Conservation (phyloP, 2,797 vertebrate genomes). For the Gallirallus australis region DNA sequence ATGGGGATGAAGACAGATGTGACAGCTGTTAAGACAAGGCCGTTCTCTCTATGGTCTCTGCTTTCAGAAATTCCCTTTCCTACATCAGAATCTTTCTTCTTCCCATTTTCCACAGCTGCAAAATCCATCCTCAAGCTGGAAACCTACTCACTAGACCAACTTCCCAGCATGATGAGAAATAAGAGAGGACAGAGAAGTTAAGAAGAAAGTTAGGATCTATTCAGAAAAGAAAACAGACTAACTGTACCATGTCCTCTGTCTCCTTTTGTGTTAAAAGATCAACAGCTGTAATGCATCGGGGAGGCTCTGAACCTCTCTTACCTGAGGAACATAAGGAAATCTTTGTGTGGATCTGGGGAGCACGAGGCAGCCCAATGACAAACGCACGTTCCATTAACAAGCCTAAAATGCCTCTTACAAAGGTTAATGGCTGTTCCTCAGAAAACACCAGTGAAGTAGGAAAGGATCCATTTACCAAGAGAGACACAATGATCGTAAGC, state of each 20-base stretch:
- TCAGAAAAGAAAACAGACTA: background rate
- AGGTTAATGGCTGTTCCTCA: background rate
- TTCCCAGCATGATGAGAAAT: background rate
- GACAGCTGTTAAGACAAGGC: background rate
- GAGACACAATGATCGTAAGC: background rate
- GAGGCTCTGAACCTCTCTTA: background rate
- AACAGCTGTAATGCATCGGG: fast-evolving
- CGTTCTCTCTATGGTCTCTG: background rate
- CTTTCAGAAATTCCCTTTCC: background rate
- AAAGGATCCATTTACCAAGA: background rate
- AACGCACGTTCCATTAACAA: background rate
- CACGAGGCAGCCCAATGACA: background rate
- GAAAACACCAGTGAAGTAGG: background rate
- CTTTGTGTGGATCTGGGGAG: background rate
- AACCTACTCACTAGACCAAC: background rate
- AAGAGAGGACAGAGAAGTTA: background rate
- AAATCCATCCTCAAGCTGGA: background rate
- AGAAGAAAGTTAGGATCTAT: background rate
- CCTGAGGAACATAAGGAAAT: background rate
- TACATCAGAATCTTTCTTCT: background rate
- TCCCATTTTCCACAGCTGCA: background rate
- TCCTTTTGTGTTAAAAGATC: background rate
- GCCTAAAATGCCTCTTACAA: background rate
- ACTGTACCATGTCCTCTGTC: background rate
- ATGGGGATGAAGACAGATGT: background rate